phyloP scores from a whole-genome alignment of 2,113 vertebrate genomes.

The Toxotes chatareus region DNA sequence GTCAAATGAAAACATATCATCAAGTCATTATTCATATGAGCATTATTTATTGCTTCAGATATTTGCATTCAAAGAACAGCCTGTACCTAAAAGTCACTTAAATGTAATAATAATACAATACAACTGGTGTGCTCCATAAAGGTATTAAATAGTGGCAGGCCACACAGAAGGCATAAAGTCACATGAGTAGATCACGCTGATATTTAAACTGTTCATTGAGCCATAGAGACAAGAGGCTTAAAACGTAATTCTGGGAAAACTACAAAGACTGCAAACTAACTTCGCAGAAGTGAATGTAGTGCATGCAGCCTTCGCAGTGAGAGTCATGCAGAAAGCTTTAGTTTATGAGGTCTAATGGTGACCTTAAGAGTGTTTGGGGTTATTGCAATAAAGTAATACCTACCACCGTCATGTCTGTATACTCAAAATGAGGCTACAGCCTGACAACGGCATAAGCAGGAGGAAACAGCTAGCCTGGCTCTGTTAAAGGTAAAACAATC shows the following conservation, averaged over 20 bases:
- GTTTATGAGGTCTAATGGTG: not conserved
- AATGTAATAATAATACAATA: constrained; percentile 54
- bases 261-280: constrained; percentile 19
- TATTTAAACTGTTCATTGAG: constrained; percentile 4
- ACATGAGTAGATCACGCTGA: constrained; percentile 59
- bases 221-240: not conserved
- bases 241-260: not conserved
- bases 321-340: not conserved
- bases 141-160: constrained; percentile 45
- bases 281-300: constrained; percentile 30
- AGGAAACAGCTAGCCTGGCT: not conserved
- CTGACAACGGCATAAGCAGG: not conserved
- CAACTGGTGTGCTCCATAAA: constrained; percentile 41
- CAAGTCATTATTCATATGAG: constrained; percentile 70
- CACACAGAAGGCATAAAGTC: constrained; percentile 53
- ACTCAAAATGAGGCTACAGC: not conserved
- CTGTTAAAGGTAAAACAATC: not conserved
- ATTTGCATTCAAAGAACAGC: constrained; percentile 81
- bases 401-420: no score
- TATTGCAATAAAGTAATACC: not conserved
- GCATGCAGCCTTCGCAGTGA: constrained; percentile 22
- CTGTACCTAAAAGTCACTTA: constrained; percentile 66
- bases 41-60: constrained; percentile 86
- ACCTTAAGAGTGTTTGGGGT: not conserved
- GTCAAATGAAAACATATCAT: constrained; percentile 26